Evolutionary conservation across 2,888 invertebrate genomes (phyloP).

Genomic region (Dynastes tityus): DNA sequence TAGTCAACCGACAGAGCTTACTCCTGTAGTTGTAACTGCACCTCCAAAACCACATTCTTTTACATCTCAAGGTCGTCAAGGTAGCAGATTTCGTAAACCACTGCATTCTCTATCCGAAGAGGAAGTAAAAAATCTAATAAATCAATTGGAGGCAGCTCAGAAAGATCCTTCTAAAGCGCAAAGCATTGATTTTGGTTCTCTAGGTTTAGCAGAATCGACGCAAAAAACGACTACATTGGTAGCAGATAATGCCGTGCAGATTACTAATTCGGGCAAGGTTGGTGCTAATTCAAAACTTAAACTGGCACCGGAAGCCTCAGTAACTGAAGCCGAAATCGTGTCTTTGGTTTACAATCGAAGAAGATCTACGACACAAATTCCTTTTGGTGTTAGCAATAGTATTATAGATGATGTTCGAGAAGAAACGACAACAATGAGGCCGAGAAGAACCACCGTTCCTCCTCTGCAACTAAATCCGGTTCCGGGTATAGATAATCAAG

Average conservation of each 20-base stretch:
- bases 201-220: conserved; percentile 62
- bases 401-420: conserved; percentile 51
- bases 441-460: conserved; percentile 60
- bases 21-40: conserved; percentile 64
- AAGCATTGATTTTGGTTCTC: conserved; percentile 63
- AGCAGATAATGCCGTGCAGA: conserved; percentile 53
- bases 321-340: conserved; percentile 47
- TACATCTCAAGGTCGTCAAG: conserved; percentile 11
- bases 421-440: conserved; percentile 49
- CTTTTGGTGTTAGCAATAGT: conserved; percentile 57
- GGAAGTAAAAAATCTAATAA: conserved; percentile 64
- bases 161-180: conserved; percentile 65
- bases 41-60: conserved; percentile 54
- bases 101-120: conserved; percentile 61
- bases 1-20: conserved; percentile 64
- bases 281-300: conserved; percentile 49
- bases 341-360: conserved; percentile 47
- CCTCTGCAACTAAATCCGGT: conserved; percentile 67
- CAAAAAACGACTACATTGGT: conserved; percentile 44
- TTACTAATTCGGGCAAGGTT: conserved; percentile 54
- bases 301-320: conserved; percentile 37
- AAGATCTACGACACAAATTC: conserved; percentile 56
- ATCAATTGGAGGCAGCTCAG: conserved; percentile 66
- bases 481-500: conserved; percentile 64
- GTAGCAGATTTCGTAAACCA: conserved; percentile 52